phyloP scores from a whole-genome alignment of 2,113 vertebrate genomes.

The Rhadina sibilatrix region DNA sequence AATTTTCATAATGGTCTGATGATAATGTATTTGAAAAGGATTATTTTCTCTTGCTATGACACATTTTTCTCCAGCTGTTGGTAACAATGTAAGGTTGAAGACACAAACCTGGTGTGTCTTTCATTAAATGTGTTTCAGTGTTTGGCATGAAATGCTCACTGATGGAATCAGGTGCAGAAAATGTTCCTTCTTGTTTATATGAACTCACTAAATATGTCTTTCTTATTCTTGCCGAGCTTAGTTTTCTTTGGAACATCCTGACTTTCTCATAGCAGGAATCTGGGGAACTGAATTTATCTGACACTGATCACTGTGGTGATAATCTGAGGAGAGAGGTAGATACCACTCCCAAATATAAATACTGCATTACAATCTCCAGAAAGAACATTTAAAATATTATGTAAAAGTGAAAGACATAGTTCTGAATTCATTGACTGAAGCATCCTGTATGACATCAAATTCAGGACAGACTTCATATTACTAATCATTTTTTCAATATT shows the following conservation, averaged over 20 bases:
- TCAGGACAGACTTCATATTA: background rate
- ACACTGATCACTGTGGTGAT: background rate
- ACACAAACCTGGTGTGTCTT: background rate
- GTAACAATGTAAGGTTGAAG: background rate
- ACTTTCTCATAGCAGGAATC: background rate
- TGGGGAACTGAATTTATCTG: background rate
- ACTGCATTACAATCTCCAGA: background rate
- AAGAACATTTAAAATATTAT: background rate
- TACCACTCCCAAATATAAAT: background rate
- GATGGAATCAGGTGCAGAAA: background rate
- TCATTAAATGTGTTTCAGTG: accelerated
- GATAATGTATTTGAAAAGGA: background rate
- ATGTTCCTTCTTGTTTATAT: background rate
- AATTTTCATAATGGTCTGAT: background rate
- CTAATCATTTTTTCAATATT: background rate
- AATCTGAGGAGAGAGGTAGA: background rate
- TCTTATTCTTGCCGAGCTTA: background rate
- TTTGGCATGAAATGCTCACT: background rate
- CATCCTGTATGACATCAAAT: background rate
- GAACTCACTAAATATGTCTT: background rate
- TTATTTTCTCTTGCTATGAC: background rate
- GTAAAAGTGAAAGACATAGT: background rate
- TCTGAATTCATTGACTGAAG: background rate
- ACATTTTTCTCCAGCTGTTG: background rate
- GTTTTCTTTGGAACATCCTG: background rate